Percentiles rank a stretch among this genome's conserved stretches.
Conservation (phyloP, 2,113 vertebrate genomes). For the Phalacrocorax carbo region DNA sequence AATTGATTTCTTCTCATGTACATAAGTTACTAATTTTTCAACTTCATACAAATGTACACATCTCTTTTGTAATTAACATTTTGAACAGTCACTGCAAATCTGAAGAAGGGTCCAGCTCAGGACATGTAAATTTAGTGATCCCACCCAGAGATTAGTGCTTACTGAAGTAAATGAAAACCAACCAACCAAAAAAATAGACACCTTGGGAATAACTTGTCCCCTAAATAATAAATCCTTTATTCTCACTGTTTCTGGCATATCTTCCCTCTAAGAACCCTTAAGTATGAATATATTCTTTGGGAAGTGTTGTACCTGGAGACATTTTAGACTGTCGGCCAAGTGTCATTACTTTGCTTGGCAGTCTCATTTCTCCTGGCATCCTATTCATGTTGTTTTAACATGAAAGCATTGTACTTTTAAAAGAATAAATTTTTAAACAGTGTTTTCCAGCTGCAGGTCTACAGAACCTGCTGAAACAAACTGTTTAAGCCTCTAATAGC, state of each 20-base stretch:
- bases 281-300: not conserved
- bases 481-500: not conserved
- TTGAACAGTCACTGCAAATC: conserved; percentile 6
- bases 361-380: not conserved
- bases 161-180: not conserved
- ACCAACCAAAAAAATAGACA: not conserved
- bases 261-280: not conserved
- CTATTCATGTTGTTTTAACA: not conserved
- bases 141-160: not conserved
- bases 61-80: conserved; percentile 52
- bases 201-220: not conserved
- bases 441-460: not conserved
- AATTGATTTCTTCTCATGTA: conserved; percentile 46
- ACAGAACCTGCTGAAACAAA: not conserved
- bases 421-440: not conserved
- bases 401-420: not conserved
- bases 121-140: not conserved
- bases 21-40: not conserved
- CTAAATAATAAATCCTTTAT: not conserved
- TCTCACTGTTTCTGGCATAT: not conserved
- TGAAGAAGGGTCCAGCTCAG: conserved; percentile 23
- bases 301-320: not conserved
- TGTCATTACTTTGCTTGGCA: not conserved
- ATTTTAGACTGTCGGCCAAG: not conserved
- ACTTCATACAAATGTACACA: conserved; percentile 45